Evolutionary conservation across 2,888 invertebrate species (phyloP), one percentile per base, ranked within the genome.

Genomic region (Coenonympha arcania): DNA sequence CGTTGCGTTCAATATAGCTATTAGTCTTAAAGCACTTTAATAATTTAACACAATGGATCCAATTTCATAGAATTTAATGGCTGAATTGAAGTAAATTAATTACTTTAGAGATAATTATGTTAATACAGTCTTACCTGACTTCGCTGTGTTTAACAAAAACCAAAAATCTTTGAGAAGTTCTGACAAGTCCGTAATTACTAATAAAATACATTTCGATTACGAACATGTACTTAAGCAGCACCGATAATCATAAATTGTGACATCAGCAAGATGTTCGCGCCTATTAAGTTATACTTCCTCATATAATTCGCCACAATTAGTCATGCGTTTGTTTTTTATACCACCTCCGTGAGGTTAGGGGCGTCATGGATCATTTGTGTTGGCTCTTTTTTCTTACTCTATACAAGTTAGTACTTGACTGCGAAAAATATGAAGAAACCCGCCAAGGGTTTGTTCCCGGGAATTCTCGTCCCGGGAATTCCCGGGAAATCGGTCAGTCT

Each of bases 291-390:
- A 24, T 26, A 66, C 68, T 68, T 69, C 72, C 70, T 70, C 55
- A 62, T 66, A 64, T 57, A 60, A 39, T 48, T 48, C 46, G 54
- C 55, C 49, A 48, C 54, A 58, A 64, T 73, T 70, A 70, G 68
- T 71, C 71, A 70, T 64, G 66, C 69, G 63, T 65, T 64, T 59
- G 59, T 60, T 65, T 66, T 65, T 68, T 64, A 60, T 56, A 60
- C 53, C 53, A 46, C 48, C 42, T 55, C 55, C 54, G 57, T 68
- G 64, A 68, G 69, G 70, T 65, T 70, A 63, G 56, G 51, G 53
- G 52, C 62, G 66, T 66, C 69, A 69, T 66, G 70, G 61, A 58
- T 58, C 50, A 64, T 60, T 61, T 50, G 31, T 49, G 61, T 40
- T 13, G 11, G 45, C 3, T 8, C n/a, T n/a, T n/a, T n/a, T n/a